Conservation (phyloP, 2,113 vertebrate genomes). For the Megaceryle torquata region DNA sequence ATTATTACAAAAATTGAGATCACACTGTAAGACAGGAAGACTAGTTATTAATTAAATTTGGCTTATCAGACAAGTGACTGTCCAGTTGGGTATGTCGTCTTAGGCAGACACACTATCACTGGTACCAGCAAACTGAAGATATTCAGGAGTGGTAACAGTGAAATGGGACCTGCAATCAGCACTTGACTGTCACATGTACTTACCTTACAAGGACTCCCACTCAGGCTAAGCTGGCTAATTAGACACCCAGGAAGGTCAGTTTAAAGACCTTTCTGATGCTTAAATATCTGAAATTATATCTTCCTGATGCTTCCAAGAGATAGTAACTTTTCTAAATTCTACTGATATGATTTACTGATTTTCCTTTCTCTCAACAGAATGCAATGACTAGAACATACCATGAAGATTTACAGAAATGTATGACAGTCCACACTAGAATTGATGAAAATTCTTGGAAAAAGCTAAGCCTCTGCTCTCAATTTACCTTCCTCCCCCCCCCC, state of each 20-base stretch:
- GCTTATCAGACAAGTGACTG: background rate
- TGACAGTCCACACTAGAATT: background rate
- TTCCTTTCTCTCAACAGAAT: background rate
- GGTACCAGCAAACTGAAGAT: background rate
- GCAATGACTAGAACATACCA: background rate
- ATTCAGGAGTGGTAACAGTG: background rate
- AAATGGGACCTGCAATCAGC: background rate
- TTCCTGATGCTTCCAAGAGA: constrained; percentile 84
- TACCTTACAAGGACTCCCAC: constrained; percentile 84
- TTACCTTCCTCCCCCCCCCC: too few species aligned
- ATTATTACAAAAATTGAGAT: background rate
- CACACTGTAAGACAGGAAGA: background rate
- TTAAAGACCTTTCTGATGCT: constrained; percentile 75
- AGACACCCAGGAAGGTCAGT: constrained; percentile 85
- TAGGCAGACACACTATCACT: background rate
- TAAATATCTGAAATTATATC: constrained; percentile 7
- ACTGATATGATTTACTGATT: background rate
- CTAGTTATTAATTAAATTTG: background rate
- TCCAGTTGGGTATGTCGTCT: background rate
- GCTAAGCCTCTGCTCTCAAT: background rate
- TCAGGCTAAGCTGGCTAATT: constrained; percentile 86
- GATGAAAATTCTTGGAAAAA: background rate
- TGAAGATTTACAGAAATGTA: background rate
- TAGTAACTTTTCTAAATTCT: constrained; percentile 74
- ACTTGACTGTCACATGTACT: background rate